A percentile compares a stretch with the other conserved stretches of the same genome.
Conservation (phyloP, 2,888 invertebrate genomes). For the Notodonta dromedarius region DNA sequence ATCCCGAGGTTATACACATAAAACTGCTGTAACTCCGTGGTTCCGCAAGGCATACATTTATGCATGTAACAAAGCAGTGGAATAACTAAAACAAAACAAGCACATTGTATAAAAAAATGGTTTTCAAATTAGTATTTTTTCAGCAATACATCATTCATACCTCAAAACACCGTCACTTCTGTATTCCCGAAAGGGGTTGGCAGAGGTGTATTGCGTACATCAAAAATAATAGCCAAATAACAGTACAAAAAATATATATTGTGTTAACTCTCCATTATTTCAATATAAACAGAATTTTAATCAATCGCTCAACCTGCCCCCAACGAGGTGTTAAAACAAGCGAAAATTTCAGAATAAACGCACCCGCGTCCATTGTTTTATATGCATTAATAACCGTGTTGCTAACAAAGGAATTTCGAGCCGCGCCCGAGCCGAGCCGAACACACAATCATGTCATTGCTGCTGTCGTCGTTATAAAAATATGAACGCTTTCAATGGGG, state of each 20-base stretch:
- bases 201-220: no score
- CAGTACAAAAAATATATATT: background rate
- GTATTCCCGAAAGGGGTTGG: no score
- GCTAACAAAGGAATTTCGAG: slow-evolving; percentile 4
- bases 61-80: no score
- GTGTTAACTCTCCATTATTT: background rate
- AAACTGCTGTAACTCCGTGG: slow-evolving; percentile 18
- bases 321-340: slow-evolving; percentile 27
- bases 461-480: background rate
- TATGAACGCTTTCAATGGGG: background rate
- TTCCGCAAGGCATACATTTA: background rate
- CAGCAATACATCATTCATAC: no score
- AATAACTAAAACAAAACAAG: no score
- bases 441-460: background rate
- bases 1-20: slow-evolving; percentile 12
- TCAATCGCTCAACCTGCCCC: slow-evolving; percentile 15
- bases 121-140: no score
- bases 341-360: slow-evolving; percentile 21
- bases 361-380: slow-evolving; percentile 15
- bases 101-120: no score
- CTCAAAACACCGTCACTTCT: no score
- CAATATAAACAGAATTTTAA: slow-evolving; percentile 3
- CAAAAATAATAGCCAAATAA: no score
- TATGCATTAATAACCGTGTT: slow-evolving; percentile 9
- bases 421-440: background rate